Conservation (phyloP, 2,797 vertebrate genomes). For the Tragelaphus eurycerus region DNA sequence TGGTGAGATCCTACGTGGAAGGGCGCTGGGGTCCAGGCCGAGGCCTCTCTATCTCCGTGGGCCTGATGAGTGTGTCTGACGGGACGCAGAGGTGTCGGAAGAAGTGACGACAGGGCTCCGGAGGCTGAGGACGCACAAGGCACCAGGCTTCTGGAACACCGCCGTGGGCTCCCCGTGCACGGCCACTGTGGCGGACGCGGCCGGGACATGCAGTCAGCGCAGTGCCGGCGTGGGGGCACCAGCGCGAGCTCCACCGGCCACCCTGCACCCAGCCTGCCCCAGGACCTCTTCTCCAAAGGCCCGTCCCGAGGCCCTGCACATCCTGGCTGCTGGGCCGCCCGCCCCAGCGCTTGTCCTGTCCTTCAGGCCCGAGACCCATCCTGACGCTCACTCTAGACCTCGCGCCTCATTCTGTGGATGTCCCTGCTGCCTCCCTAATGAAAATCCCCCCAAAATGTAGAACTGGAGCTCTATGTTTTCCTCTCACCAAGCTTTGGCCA, state of each 20-base stretch:
- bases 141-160: neutral
- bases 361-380: neutral
- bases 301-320: rapidly evolving
- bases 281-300: neutral
- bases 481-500: neutral
- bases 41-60: neutral
- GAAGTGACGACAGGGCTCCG: neutral
- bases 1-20: rapidly evolving
- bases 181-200: rapidly evolving
- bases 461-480: neutral
- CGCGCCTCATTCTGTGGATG: rapidly evolving
- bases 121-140: neutral
- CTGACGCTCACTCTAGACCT: rapidly evolving
- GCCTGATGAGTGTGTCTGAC: rapidly evolving
- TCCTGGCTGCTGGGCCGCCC: neutral
- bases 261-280: rapidly evolving
- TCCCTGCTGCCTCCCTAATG: too few species aligned
- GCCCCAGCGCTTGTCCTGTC: rapidly evolving
- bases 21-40: neutral
- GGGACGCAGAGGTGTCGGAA: rapidly evolving
- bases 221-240: rapidly evolving
- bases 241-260: rapidly evolving
- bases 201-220: rapidly evolving
- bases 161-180: rapidly evolving
- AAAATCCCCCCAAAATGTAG: neutral